Evolutionary conservation across 2,888 invertebrate species (phyloP).

Genomic region (Oeneis ivallda): DNA sequence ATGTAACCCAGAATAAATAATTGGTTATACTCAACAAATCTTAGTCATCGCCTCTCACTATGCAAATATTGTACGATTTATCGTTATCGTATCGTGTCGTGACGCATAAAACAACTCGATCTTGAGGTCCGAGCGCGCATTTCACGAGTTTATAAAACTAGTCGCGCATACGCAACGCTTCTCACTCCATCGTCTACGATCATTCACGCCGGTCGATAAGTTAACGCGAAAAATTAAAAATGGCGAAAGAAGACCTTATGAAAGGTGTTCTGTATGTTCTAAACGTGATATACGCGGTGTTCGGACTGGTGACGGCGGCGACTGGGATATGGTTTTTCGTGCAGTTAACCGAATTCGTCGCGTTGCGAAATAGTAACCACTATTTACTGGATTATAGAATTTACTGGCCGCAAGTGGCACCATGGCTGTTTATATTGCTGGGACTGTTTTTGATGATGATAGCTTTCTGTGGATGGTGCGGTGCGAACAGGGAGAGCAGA

Average conservation of each 20-base stretch:
- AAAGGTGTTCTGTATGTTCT: slow-evolving; percentile 69
- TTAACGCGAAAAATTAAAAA: slow-evolving; percentile 44
- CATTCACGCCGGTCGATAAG: slow-evolving; percentile 54
- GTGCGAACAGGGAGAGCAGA: slow-evolving; percentile 66
- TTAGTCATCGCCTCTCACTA: slow-evolving; percentile 31
- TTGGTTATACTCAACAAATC: slow-evolving; percentile 14
- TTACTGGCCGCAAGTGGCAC: slow-evolving; percentile 77
- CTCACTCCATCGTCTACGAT: slow-evolving; percentile 66
- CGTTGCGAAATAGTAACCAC: slow-evolving; percentile 71
- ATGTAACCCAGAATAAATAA: slow-evolving; percentile 2
- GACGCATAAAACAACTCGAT: slow-evolving; percentile 33
- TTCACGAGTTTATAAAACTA: slow-evolving; percentile 68
- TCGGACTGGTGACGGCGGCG: slow-evolving; percentile 70
- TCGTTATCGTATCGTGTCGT: slow-evolving; percentile 42
- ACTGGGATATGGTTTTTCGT: slow-evolving; percentile 78
- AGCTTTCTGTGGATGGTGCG: slow-evolving; percentile 74
- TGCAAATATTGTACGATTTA: slow-evolving; percentile 2
- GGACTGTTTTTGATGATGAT: slow-evolving; percentile 69
- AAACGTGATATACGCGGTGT: slow-evolving; percentile 71
- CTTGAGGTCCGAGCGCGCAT: slow-evolving; percentile 50
- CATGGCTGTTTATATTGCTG: slow-evolving; percentile 74
- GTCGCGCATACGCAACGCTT: slow-evolving; percentile 58
- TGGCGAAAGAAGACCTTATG: slow-evolving; percentile 72
- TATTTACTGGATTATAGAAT: slow-evolving; percentile 73
- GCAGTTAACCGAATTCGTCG: slow-evolving; percentile 70